Conservation (phyloP, 2,888 invertebrate genomes). For the Drosophila helvetica region DNA sequence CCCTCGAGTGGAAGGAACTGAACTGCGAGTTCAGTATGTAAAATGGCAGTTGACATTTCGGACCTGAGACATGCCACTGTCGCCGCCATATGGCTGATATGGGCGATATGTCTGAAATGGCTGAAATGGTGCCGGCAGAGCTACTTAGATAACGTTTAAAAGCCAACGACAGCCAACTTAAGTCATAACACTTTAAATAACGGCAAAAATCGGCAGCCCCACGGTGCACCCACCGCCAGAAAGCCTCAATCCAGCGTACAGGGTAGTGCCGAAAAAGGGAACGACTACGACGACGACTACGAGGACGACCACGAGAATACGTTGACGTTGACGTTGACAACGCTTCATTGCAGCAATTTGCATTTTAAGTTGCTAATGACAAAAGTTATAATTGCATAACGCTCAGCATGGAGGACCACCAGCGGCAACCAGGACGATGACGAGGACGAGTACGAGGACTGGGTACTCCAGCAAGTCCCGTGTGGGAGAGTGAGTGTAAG, state of each 20-base stretch:
- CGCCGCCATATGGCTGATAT: slow-evolving; percentile 48
- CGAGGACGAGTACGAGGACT: slow-evolving; percentile 19
- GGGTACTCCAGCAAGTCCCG: not conserved
- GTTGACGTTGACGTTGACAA: slow-evolving; percentile 42
- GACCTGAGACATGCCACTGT: slow-evolving; percentile 17
- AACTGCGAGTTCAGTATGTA: slow-evolving; percentile 33
- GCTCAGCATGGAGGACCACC: slow-evolving; percentile 62
- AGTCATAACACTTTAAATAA: slow-evolving; percentile 73
- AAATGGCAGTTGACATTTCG: slow-evolving; percentile 39
- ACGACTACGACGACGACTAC: slow-evolving; percentile 37
- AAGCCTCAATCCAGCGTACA: slow-evolving; percentile 29
- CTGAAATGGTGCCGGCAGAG: slow-evolving; percentile 45
- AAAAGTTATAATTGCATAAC: slow-evolving; percentile 83
- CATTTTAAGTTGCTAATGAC: slow-evolving; percentile 82
- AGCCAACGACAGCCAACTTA: slow-evolving; percentile 58
- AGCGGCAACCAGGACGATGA: slow-evolving; percentile 20
- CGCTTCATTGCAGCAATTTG: slow-evolving; percentile 81
- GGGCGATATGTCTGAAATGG: not conserved
- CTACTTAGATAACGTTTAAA: slow-evolving; percentile 76
- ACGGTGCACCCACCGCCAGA: not conserved
- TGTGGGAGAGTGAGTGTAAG: slow-evolving; percentile 5
- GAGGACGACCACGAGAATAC: slow-evolving; percentile 10
- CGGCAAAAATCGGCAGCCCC: slow-evolving; percentile 33
- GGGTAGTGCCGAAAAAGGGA: slow-evolving; percentile 52
- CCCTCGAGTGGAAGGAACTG: slow-evolving; percentile 18